A percentile compares a stretch with the other conserved stretches of the same genome.
These are phyloP conservation scores for Tromatobia lineatoria DNA, from an alignment of 2,888 invertebrate genomes.

Conservation along the genomic window DNA sequence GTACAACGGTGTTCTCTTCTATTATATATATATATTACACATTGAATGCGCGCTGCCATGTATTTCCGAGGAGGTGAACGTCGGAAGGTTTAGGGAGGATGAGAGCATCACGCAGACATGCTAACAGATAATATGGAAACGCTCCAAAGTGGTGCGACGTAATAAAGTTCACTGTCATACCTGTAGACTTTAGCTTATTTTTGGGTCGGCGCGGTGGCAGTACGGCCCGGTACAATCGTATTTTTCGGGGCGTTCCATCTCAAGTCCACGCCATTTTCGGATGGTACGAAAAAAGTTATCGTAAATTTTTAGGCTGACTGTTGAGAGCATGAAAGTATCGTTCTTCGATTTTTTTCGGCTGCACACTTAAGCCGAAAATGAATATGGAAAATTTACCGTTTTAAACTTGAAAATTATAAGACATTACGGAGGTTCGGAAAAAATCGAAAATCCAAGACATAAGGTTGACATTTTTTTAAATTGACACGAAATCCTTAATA, in stretches of 20 bases:
- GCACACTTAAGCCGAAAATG: too few species aligned
- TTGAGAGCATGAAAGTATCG: background rate
- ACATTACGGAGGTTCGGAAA: too few species aligned
- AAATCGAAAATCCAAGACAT: too few species aligned
- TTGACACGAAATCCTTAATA: too few species aligned
- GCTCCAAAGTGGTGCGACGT: slow-evolving; percentile 66
- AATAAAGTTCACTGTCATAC: slow-evolving; percentile 80
- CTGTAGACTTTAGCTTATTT: slow-evolving; percentile 65
- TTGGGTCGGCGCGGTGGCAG: background rate
- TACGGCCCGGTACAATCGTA: background rate
- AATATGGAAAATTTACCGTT: too few species aligned
- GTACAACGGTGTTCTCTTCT: slow-evolving; percentile 28
- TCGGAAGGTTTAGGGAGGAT: slow-evolving; percentile 39
- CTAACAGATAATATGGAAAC: slow-evolving; percentile 41
- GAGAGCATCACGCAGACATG: slow-evolving; percentile 42
- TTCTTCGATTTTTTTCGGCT: background rate
- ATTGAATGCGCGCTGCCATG: slow-evolving; percentile 14
- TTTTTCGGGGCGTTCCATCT: background rate
- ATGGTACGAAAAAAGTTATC: background rate
- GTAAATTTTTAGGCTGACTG: background rate
- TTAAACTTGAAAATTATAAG: too few species aligned
- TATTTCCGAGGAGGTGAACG: slow-evolving; percentile 38
- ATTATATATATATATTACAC: slow-evolving; percentile 12
- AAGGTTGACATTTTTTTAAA: too few species aligned
- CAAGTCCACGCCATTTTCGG: background rate